Base-by-base conservation (phyloP, 1,140 invertebrate genomes). In the Asobara japonica region DNA sequence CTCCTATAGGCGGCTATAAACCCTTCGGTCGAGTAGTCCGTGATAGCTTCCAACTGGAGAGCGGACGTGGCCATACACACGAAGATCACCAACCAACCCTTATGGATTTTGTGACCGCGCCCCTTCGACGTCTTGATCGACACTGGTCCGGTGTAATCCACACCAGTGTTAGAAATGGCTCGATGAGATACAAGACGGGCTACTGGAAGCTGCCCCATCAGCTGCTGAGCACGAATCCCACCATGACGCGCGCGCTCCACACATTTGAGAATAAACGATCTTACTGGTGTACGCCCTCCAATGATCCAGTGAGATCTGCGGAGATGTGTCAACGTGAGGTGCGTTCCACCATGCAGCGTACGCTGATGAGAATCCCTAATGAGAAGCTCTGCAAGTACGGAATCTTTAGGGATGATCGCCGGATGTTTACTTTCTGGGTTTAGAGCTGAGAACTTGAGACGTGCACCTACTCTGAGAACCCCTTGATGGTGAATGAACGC, bases 201-300 rank as follows among this genome's bases (percentile, higher is more conserved):
- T 1, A 27, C n/a, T n/a, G 79, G 79, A 10, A 82, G 69, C 11
- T 84, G 31, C 1, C 76, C 81, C 82, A 85, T 85, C 6, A 81
- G 33, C 31, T 80, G 79, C 10, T 79, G 74, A 22, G 70, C 51
- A 13, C 56, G 0, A n/a, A 18, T n/a, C n/a, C n/a, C n/a, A n/a
- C n/a, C n/a, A n/a, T n/a, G n/a, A n/a, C n/a, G n/a, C n/a, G n/a
- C n/a, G n/a, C n/a, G n/a, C n/a, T n/a, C n/a, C n/a, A n/a, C n/a
- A n/a, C n/a, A n/a, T n/a, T n/a, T n/a, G n/a, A n/a, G n/a, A n/a
- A n/a, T n/a, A n/a, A n/a, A n/a, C n/a, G n/a, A n/a, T n/a, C n/a
- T n/a, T n/a, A n/a, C n/a, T n/a, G n/a, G n/a, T n/a, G n/a, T n/a
- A n/a, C n/a, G n/a, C n/a, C n/a, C n/a, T n/a, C n/a, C n/a, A n/a